Percentiles rank a stretch among this genome's conserved stretches.
Evolutionary conservation across 1,140 invertebrate genomes (phyloP).

Genomic region (Venustaconcha ellipsiformis): DNA sequence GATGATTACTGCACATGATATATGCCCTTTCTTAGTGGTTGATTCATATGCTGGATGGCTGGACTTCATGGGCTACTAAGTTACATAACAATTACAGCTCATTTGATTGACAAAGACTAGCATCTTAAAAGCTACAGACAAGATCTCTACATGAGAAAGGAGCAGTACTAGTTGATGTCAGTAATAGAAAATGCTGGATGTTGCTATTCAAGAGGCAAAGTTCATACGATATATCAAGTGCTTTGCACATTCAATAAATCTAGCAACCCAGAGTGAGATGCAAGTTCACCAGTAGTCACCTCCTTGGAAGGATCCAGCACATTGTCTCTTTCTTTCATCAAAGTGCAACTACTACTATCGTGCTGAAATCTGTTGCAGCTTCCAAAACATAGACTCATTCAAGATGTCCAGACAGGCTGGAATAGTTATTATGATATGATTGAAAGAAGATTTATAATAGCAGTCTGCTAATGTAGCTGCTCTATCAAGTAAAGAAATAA

Average conservation of each 20-base stretch:
- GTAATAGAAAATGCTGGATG: constrained; percentile 13
- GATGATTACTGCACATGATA: constrained; percentile 3
- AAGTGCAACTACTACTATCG: constrained; percentile 15
- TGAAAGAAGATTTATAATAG: too few species aligned
- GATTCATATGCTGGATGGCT: constrained; percentile 6
- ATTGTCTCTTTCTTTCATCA: constrained; percentile 20
- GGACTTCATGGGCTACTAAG: constrained; percentile 17
- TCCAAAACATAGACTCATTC: too few species aligned
- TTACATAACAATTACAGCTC: constrained; percentile 16
- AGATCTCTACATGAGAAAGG: constrained; percentile 4
- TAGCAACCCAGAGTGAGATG: constrained; percentile 19
- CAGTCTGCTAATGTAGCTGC: too few species aligned
- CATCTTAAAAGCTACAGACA: constrained; percentile 11
- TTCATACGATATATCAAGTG: constrained; percentile 23
- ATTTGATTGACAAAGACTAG: constrained; percentile 15
- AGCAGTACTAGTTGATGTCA: not conserved
- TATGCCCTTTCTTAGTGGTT: constrained; percentile 16
- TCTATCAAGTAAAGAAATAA: too few species aligned
- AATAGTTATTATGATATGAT: too few species aligned
- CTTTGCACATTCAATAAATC: constrained; percentile 33
- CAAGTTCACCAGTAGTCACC: not conserved
- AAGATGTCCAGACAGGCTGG: too few species aligned
- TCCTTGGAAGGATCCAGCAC: constrained; percentile 9
- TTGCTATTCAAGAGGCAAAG: constrained; percentile 16
- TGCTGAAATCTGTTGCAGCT: too few species aligned